These are phyloP conservation scores for Sorex fumeus DNA, from an alignment of 2,113 vertebrate species.

Conservation along the genomic window DNA sequence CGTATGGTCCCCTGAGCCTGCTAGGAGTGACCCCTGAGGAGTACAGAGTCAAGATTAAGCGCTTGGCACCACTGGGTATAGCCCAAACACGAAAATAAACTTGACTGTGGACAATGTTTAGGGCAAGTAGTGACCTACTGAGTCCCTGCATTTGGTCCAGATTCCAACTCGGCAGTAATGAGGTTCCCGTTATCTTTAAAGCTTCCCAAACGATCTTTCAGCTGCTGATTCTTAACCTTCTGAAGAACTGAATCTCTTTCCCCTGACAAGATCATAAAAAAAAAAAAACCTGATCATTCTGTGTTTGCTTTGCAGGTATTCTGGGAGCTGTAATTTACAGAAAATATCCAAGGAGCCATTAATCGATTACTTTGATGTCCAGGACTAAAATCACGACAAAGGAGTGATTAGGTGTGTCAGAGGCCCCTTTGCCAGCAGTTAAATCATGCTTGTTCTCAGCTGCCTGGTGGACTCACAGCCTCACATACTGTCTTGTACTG, in stretches of 20 bases:
- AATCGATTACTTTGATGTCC: slow-evolving; percentile 99
- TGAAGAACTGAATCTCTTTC: slow-evolving; percentile 16
- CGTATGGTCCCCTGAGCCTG: too few species aligned
- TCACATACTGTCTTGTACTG: slow-evolving; percentile 50
- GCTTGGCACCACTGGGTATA: too few species aligned
- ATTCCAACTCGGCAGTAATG: not conserved
- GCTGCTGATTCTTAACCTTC: not conserved
- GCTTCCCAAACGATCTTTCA: slow-evolving; percentile 19
- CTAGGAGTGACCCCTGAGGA: too few species aligned
- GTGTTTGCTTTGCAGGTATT: slow-evolving; percentile 89
- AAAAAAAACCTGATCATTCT: slow-evolving; percentile 39
- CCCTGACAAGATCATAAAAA: not conserved
- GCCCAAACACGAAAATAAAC: too few species aligned
- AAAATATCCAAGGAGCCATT: slow-evolving; percentile 93
- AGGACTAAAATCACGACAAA: slow-evolving; percentile 90
- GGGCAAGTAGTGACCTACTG: not conserved
- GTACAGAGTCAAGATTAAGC: too few species aligned
- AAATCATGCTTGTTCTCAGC: slow-evolving; percentile 51
- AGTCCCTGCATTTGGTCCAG: not conserved
- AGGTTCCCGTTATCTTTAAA: slow-evolving; percentile 35
- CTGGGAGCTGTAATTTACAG: slow-evolving; percentile 88
- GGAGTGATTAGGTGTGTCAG: slow-evolving; percentile 51
- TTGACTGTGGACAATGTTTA: not conserved
- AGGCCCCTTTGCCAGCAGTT: slow-evolving; percentile 62
- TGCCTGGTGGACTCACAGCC: slow-evolving; percentile 52